Evolutionary conservation across 2,888 invertebrate species (phyloP).

Genomic region (Sclerodermus sp.): DNA sequence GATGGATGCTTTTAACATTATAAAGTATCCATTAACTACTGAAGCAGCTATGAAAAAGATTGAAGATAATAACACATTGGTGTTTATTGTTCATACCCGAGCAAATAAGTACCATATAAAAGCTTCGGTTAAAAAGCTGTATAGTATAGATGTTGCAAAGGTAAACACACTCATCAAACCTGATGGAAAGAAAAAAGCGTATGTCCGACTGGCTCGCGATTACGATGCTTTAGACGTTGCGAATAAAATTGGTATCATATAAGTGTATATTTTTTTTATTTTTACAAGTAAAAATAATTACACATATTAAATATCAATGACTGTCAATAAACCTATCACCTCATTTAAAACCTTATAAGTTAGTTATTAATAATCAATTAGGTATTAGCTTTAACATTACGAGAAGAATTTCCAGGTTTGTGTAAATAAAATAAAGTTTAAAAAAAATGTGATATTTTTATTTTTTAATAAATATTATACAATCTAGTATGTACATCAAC

Average conservation of each 20-base stretch:
- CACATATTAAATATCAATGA: conserved; percentile 23
- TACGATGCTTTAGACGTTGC: conserved; percentile 99
- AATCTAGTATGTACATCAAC: too few relatives aligned
- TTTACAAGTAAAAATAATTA: conserved; percentile 32
- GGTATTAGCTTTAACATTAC: too few relatives aligned
- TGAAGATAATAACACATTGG: conserved; percentile 99
- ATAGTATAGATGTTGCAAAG: conserved; percentile 97
- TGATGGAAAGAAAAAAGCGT: conserved; percentile 99
- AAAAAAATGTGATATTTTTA: too few relatives aligned
- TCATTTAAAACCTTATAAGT: too few relatives aligned
- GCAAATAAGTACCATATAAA: conserved; percentile 98
- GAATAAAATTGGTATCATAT: conserved; percentile 97
- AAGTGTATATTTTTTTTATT: conserved; percentile 60
- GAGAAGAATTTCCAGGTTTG: too few relatives aligned
- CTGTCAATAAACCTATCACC: too few relatives aligned
- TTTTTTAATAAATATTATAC: too few relatives aligned
- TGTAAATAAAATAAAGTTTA: too few relatives aligned
- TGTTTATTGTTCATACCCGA: conserved; percentile 94
- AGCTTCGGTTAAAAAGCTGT: conserved; percentile 95
- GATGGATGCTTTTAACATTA: conserved; percentile 97
- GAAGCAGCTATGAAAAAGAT: conserved; percentile 99
- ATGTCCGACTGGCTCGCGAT: conserved; percentile 94
- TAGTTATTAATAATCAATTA: too few relatives aligned
- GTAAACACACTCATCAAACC: conserved; percentile 97
- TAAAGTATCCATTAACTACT: conserved; percentile 97